Evolutionary conservation across 2,888 invertebrate genomes (phyloP).

Genomic region (Panzeria rudis): DNA sequence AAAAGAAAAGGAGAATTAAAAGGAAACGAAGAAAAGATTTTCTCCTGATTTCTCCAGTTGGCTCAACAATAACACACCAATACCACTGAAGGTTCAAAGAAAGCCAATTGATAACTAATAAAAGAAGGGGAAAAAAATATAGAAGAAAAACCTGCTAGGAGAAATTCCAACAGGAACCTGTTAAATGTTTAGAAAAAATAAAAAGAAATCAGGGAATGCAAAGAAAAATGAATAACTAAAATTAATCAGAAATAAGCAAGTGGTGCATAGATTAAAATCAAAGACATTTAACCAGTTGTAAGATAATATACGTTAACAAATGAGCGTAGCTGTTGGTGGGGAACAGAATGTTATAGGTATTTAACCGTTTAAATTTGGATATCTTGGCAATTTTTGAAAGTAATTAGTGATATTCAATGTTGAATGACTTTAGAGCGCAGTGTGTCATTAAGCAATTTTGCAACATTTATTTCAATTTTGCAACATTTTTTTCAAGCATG

Average conservation of each 20-base stretch:
- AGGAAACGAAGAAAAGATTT: slow-evolving; percentile 24
- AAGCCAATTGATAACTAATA: slow-evolving; percentile 40
- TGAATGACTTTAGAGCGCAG: no score
- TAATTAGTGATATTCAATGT: no score
- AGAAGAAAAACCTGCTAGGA: slow-evolving; percentile 49
- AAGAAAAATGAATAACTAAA: slow-evolving; percentile 15
- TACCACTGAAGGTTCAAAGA: slow-evolving; percentile 2
- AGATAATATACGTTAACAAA: background rate
- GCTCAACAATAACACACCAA: slow-evolving; percentile 40
- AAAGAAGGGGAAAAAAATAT: slow-evolving; percentile 22
- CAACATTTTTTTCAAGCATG: no score
- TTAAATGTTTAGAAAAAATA: slow-evolving; percentile 28
- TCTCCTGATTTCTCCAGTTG: slow-evolving; percentile 66
- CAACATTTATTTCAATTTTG: no score
- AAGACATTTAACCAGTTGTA: background rate
- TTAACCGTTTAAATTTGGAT: no score
- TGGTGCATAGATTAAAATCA: slow-evolving; percentile 13
- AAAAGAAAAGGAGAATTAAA: slow-evolving; percentile 35
- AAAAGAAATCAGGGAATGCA: background rate
- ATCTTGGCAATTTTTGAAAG: no score
- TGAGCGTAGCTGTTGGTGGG: slow-evolving; percentile 13
- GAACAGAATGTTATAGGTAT: background rate
- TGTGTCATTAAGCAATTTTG: no score
- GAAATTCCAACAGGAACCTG: slow-evolving; percentile 70
- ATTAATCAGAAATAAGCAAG: slow-evolving; percentile 57